A percentile compares a stretch with the other conserved stretches of the same genome.
These are phyloP conservation scores for Hirtodrosophila confusa DNA, from an alignment of 2,888 invertebrate genomes.

Conservation along the genomic window DNA sequence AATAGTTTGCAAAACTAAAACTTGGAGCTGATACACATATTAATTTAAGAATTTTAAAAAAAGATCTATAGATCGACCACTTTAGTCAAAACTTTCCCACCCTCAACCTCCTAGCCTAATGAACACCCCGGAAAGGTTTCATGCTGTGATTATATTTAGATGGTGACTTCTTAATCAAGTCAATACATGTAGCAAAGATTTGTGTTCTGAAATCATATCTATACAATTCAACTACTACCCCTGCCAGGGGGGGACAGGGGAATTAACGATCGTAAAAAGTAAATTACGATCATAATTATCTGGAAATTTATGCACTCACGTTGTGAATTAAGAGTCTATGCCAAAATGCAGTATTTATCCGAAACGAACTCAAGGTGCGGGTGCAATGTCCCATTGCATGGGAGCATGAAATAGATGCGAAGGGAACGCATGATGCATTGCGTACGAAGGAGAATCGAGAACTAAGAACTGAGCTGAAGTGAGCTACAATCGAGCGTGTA, in stretches of 20 bases:
- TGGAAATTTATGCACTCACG: not conserved
- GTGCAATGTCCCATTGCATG: slow-evolving; percentile 36
- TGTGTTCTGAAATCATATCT: slow-evolving; percentile 13
- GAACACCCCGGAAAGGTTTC: slow-evolving; percentile 1
- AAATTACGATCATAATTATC: not conserved
- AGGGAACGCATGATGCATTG: slow-evolving; percentile 40
- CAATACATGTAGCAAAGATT: slow-evolving; percentile 48
- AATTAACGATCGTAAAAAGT: not conserved
- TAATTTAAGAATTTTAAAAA: too few species aligned
- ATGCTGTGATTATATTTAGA: slow-evolving; percentile 46
- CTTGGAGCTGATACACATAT: too few species aligned
- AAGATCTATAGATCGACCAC: too few species aligned
- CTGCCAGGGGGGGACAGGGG: too few species aligned
- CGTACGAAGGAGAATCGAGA: slow-evolving; percentile 13
- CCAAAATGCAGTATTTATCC: slow-evolving; percentile 9
- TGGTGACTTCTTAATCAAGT: slow-evolving; percentile 42
- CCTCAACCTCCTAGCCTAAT: too few species aligned
- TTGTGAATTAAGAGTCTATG: not conserved
- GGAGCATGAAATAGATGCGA: slow-evolving; percentile 40
- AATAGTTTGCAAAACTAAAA: too few species aligned
- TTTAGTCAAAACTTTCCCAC: too few species aligned
- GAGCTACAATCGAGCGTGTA: not conserved
- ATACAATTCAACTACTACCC: not conserved
- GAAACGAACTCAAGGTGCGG: slow-evolving; percentile 26
- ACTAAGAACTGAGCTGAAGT: not conserved